These are phyloP conservation scores for Calephelis virginiensis DNA, from an alignment of 1,140 invertebrate genomes.

Conservation along the genomic window DNA sequence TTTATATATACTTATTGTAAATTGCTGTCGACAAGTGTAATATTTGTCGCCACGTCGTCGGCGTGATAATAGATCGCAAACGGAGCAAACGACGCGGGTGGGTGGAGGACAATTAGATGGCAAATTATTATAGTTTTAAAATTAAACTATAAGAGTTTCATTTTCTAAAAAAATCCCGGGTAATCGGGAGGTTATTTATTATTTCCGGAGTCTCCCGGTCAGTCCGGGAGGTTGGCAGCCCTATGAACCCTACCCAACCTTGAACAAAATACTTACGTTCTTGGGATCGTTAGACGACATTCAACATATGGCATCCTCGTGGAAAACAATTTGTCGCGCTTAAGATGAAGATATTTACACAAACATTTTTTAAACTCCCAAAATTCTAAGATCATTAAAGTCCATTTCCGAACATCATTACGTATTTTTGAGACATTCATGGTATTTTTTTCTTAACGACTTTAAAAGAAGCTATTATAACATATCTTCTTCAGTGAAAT, in stretches of 20 bases:
- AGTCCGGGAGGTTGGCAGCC: too few relatives aligned
- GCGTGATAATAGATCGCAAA: too few relatives aligned
- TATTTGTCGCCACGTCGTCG: too few relatives aligned
- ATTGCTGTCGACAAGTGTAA: too few relatives aligned
- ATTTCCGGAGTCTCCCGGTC: too few relatives aligned
- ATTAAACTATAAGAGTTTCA: too few relatives aligned
- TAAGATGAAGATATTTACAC: slow-evolving; percentile 8
- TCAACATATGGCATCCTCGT: slow-evolving; percentile 7
- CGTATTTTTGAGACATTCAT: too few relatives aligned
- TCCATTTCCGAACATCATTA: neutral
- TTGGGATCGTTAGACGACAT: slow-evolving; percentile 13
- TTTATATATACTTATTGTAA: too few relatives aligned
- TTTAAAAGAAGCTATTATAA: slow-evolving; percentile 11
- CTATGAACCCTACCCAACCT: neutral
- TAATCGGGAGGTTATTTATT: too few relatives aligned
- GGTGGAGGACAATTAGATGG: too few relatives aligned
- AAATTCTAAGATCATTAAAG: neutral
- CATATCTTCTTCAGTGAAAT: neutral
- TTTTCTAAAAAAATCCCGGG: neutral
- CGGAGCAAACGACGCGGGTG: too few relatives aligned
- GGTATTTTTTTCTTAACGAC: neutral
- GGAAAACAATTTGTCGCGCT: slow-evolving; percentile 11
- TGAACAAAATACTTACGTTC: slow-evolving; percentile 16
- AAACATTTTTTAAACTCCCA: neutral
- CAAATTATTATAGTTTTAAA: too few relatives aligned